phyloP scores from a whole-genome alignment of 1,140 invertebrate species.

The Polyergus mexicanus region DNA sequence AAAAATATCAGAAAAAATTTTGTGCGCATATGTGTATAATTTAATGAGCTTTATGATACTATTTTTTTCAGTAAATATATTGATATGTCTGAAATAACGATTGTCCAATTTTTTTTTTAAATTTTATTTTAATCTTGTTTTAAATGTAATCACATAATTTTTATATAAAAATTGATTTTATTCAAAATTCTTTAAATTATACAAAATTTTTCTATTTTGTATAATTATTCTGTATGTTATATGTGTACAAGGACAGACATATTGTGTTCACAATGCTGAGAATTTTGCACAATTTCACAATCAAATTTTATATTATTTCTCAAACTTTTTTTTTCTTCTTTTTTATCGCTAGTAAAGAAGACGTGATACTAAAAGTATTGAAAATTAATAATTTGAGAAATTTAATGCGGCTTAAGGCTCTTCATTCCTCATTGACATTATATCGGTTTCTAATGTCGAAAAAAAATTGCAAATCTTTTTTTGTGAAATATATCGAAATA shows the following conservation, averaged over 20 bases:
- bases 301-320: slow-evolving; percentile 31
- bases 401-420: background rate
- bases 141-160: background rate
- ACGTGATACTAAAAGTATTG: slow-evolving; percentile 53
- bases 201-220: background rate
- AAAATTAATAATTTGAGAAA: slow-evolving; percentile 16
- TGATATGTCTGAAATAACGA: background rate
- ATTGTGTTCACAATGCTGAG: background rate
- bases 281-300: slow-evolving; percentile 13
- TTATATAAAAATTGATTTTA: background rate
- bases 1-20: slow-evolving; percentile 14
- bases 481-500: no score
- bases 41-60: background rate
- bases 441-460: no score
- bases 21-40: background rate
- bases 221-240: slow-evolving; percentile 43
- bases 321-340: slow-evolving; percentile 29
- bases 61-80: background rate
- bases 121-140: background rate
- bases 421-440: no score
- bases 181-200: background rate
- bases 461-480: no score
- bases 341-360: background rate
- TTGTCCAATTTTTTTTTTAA: background rate
- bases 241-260: background rate